These are phyloP conservation scores for Nemurella pictetii DNA, from an alignment of 2,888 invertebrate genomes.

Conservation along the genomic window DNA sequence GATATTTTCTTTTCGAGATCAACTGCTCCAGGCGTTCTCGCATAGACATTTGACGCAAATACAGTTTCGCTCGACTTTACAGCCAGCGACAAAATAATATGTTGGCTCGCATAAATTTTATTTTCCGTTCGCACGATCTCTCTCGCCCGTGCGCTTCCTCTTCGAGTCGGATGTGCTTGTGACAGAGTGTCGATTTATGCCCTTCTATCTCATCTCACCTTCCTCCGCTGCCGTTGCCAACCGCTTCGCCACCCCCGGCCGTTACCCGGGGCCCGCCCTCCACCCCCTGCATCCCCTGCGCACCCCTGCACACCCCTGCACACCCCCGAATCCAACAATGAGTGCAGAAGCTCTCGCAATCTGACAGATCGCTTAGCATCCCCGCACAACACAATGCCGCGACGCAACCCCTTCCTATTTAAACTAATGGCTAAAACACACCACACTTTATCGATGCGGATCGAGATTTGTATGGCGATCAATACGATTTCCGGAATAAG, in stretches of 20 bases:
- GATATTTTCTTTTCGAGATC: not conserved
- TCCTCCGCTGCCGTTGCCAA: too few relatives aligned
- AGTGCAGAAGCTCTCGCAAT: not conserved
- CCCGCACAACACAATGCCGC: not conserved
- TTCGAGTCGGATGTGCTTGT: not conserved
- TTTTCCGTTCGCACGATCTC: not conserved
- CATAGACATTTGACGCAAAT: not conserved
- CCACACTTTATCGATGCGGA: not conserved
- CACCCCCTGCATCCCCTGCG: not conserved
- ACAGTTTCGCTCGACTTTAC: not conserved
- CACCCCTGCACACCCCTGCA: not conserved
- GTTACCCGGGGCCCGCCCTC: too few relatives aligned
- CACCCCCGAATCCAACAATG: not conserved
- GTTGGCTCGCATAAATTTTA: not conserved
- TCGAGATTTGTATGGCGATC: not conserved
- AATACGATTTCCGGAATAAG: not conserved
- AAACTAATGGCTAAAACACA: slow-evolving; percentile 10
- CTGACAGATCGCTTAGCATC: not conserved
- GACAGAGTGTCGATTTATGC: not conserved
- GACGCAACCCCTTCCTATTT: slow-evolving; percentile 9
- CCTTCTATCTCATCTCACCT: not conserved
- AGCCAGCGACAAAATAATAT: not conserved
- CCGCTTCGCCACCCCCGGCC: too few relatives aligned
- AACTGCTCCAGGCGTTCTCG: not conserved
- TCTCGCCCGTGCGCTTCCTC: not conserved